Base-by-base conservation (phyloP, 2,113 vertebrate genomes). In the Ibidorhyncha struthersii region DNA sequence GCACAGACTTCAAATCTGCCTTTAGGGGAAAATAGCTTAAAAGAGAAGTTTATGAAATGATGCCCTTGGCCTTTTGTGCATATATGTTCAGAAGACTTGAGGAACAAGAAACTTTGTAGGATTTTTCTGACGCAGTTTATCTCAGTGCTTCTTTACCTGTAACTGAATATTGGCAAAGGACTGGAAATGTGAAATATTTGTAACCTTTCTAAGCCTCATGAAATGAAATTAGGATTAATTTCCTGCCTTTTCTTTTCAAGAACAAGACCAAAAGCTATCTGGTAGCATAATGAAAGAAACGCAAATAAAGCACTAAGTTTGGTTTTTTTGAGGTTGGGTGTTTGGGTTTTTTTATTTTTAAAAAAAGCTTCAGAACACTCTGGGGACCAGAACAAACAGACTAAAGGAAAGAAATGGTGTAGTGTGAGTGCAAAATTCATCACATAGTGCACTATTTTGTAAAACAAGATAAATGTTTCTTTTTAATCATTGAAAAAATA, bases 291-390 rank as follows among this genome's bases (percentile, higher is more conserved):
- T 53, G 14, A 63, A 89, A 38, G 43, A 55, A 61, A 69, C 40
- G 5, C 25, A 79, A 45, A 88, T 38, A 53, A 80, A 74, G 16
- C n/a, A 81, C 13, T 19, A 45, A 63, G 4, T 61, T n/a, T 23
- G 10, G 2, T 4, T 5, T 1, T 0, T 0, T 40, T 5, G 32
- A 43, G 41, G 5, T 49, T 45, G 41, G 11, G 38, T 50, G 11
- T 23, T 40, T 38, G 25, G 20, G 10, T 9, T 32, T 4, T 6
- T 53, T 43, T 41, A 9, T 40, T 34, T 52, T 36, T 8, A 2
- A 16, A 36, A 56, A 92, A 45, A 63, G 2, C 12, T 85, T 71
- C 25, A 61, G 14, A 71, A 55, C 21, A 21, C 40, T 61, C 55
- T 38, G 34, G 21, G 12, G 29, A 36, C 29, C 12, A 69, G 21